phyloP scores from a whole-genome alignment of 2,888 invertebrate species.

The Crossocerus cetratus region DNA sequence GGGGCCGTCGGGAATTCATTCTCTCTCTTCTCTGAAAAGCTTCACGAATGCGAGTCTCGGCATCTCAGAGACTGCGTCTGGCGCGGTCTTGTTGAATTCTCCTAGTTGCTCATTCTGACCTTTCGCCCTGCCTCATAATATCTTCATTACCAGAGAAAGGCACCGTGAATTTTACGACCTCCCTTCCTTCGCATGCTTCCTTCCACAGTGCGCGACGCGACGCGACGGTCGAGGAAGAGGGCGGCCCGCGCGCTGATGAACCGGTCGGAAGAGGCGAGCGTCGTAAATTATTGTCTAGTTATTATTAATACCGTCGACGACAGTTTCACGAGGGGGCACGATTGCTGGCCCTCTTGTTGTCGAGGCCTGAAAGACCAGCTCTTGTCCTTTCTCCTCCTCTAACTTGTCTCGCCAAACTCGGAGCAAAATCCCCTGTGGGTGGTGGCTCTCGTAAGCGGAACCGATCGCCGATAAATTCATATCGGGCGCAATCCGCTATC shows the following conservation, averaged over 20 bases:
- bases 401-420: neutral
- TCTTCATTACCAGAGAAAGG: constrained; percentile 42
- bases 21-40: constrained; percentile 8
- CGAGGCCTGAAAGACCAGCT: too few species aligned
- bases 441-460: neutral
- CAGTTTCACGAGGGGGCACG: constrained; percentile 33
- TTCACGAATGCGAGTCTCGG: neutral
- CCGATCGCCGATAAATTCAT: constrained; percentile 15
- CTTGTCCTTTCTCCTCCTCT: neutral
- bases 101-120: constrained; percentile 15
- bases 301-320: constrained; percentile 46
- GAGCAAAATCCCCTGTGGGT: neutral
- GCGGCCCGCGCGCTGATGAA: constrained; percentile 9
- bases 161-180: constrained; percentile 34
- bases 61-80: neutral
- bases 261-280: constrained; percentile 14
- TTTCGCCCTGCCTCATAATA: constrained; percentile 20
- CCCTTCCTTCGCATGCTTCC: neutral
- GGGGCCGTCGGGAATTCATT: constrained; percentile 15
- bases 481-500: constrained; percentile 8
- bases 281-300: constrained; percentile 43
- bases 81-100: neutral
- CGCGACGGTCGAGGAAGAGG: too few species aligned
- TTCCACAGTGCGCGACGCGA: too few species aligned
- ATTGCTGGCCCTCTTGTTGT: too few species aligned